Percentiles rank a stretch among this genome's conserved stretches.
Conservation (phyloP, 2,113 vertebrate species). For the Scopus umbretta region DNA sequence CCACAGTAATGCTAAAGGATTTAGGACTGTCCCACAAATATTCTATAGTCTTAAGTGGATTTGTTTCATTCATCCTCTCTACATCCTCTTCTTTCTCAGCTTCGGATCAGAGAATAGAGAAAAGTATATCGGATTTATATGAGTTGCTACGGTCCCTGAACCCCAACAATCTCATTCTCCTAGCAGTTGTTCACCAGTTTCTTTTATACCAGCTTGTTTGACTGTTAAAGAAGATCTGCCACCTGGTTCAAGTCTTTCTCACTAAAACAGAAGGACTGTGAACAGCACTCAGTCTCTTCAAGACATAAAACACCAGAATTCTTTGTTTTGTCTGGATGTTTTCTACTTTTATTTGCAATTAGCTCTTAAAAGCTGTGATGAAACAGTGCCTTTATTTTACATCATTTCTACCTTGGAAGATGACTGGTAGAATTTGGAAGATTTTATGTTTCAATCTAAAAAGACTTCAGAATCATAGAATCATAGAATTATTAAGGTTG, state of each 20-base stretch:
- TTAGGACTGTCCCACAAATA: background rate
- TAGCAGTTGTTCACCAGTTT: background rate
- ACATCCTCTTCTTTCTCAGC: background rate
- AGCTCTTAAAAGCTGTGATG: background rate
- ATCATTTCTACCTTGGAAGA: background rate
- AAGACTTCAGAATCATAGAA: background rate
- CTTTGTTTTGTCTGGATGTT: background rate
- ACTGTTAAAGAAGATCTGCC: background rate
- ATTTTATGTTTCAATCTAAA: background rate
- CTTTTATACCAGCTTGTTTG: background rate
- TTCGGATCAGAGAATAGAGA: background rate
- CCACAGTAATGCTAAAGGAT: background rate
- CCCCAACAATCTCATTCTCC: background rate
- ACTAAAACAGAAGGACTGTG: background rate
- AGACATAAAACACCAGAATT: background rate
- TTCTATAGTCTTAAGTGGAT: background rate
- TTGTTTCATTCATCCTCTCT: constrained; percentile 17
- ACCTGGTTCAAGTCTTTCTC: background rate
- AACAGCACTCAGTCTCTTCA: background rate
- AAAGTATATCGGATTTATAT: background rate
- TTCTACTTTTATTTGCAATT: background rate
- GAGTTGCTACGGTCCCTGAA: background rate
- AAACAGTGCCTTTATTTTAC: background rate
- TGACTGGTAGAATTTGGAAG: background rate
- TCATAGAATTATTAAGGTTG: too few relatives aligned